Conservation (phyloP, 2,888 invertebrate genomes). For the Vanessa cardui region DNA sequence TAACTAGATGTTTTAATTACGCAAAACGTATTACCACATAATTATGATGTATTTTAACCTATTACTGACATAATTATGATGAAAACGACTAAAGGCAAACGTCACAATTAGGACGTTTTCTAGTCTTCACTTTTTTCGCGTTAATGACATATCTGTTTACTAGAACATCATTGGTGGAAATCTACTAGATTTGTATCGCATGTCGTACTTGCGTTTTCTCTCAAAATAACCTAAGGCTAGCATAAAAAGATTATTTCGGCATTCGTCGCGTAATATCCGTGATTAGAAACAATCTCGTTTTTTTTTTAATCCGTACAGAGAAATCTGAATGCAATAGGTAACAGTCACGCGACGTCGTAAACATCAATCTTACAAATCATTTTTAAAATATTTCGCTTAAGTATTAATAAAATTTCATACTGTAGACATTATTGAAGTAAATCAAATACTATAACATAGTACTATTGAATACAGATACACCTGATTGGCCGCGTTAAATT, state of each 20-base stretch:
- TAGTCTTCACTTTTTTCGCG: too few relatives aligned
- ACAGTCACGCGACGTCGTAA: constrained; percentile 62
- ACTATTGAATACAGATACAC: neutral
- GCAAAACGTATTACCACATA: too few relatives aligned
- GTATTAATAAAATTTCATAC: constrained; percentile 14
- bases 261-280: constrained; percentile 63
- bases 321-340: constrained; percentile 66
- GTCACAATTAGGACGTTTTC: too few relatives aligned
- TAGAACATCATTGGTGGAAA: too few relatives aligned
- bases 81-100: too few relatives aligned
- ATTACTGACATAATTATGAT: too few relatives aligned
- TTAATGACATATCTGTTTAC: too few relatives aligned
- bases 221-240: constrained; percentile 54
- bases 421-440: neutral
- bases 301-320: constrained; percentile 54
- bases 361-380: constrained; percentile 34
- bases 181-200: constrained; percentile 53
- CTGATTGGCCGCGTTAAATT: constrained; percentile 7
- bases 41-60: too few relatives aligned
- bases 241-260: constrained; percentile 60
- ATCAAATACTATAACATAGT: neutral
- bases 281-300: constrained; percentile 70
- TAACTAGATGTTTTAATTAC: too few relatives aligned
- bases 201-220: constrained; percentile 60
- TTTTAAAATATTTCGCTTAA: constrained; percentile 26